Percentiles rank a stretch among this genome's conserved stretches.
These are phyloP conservation scores for Epirrhoe tristata DNA, from an alignment of 2,888 invertebrate species.

Conservation along the genomic window DNA sequence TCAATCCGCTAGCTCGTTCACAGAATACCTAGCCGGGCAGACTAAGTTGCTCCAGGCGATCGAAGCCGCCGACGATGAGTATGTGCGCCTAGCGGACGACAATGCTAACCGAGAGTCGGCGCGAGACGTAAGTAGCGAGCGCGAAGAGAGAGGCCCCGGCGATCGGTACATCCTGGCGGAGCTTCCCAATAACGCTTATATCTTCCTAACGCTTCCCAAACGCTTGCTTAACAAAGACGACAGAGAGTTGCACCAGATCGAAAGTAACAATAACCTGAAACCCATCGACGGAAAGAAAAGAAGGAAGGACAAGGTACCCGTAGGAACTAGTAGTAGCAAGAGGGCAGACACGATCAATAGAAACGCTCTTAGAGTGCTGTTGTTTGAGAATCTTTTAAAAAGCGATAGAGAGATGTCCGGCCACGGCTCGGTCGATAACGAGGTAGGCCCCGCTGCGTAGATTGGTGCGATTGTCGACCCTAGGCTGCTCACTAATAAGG, in stretches of 20 bases:
- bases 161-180: conserved; percentile 55
- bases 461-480: conserved; percentile 28
- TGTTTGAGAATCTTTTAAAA: conserved; percentile 66
- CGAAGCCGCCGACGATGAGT: conserved; percentile 43
- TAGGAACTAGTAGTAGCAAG: conserved; percentile 50
- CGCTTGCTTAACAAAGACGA: conserved; percentile 51
- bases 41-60: conserved; percentile 56
- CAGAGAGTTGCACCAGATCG: conserved; percentile 47
- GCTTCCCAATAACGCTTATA: conserved; percentile 67
- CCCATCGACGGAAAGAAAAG: conserved; percentile 48
- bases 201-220: conserved; percentile 69
- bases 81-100: conserved; percentile 34
- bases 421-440: conserved; percentile 50
- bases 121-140: conserved; percentile 42
- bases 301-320: conserved; percentile 53
- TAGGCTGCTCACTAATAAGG: conserved; percentile 40
- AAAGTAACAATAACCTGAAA: conserved; percentile 47
- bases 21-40: conserved; percentile 58
- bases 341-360: conserved; percentile 59
- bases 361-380: conserved; percentile 66
- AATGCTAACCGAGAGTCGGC: conserved; percentile 31
- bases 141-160: conserved; percentile 30
- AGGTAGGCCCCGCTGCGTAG: conserved; percentile 62
- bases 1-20: conserved; percentile 49
- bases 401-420: conserved; percentile 57